Conservation (phyloP, 2,888 invertebrate species). For the Andrena flavipes region DNA sequence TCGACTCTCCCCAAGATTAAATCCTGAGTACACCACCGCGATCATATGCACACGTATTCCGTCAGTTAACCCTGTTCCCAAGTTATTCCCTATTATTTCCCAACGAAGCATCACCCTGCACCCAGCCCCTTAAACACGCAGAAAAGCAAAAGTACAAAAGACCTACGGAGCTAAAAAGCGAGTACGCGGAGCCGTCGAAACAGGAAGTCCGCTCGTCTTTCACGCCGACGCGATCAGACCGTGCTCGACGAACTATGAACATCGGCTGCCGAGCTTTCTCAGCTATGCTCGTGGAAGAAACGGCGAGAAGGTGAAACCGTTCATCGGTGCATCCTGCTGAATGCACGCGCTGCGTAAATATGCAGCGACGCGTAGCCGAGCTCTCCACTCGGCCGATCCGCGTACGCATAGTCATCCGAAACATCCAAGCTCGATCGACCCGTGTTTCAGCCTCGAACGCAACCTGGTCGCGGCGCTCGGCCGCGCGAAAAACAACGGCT, state of each 20-base stretch:
- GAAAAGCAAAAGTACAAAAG: background rate
- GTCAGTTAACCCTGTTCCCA: background rate
- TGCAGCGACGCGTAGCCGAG: constrained; percentile 27
- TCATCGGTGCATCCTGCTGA: constrained; percentile 33
- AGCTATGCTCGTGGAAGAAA: constrained; percentile 15
- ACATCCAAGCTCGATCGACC: constrained; percentile 53
- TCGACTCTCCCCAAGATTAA: too few species aligned
- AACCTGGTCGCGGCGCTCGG: constrained; percentile 11
- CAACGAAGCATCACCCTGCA: background rate
- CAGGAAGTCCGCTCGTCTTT: constrained; percentile 31
- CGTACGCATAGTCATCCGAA: constrained; percentile 41
- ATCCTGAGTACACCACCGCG: too few species aligned
- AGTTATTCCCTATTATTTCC: background rate
- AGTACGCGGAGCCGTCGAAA: constrained; percentile 4
- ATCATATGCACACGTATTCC: background rate
- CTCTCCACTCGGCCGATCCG: constrained; percentile 35
- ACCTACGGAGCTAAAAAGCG: background rate
- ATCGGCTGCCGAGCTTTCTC: constrained; percentile 15
- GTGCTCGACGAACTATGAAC: constrained; percentile 41
- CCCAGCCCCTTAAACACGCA: too few species aligned
- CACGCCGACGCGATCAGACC: constrained; percentile 31
- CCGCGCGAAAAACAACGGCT: constrained; percentile 1
- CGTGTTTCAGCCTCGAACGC: constrained; percentile 47
- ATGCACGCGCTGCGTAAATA: constrained; percentile 41
- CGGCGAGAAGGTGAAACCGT: constrained; percentile 5